A percentile compares a stretch with the other conserved stretches of the same genome.
Conservation (phyloP, 2,888 invertebrate genomes). For the Nebria salina region DNA sequence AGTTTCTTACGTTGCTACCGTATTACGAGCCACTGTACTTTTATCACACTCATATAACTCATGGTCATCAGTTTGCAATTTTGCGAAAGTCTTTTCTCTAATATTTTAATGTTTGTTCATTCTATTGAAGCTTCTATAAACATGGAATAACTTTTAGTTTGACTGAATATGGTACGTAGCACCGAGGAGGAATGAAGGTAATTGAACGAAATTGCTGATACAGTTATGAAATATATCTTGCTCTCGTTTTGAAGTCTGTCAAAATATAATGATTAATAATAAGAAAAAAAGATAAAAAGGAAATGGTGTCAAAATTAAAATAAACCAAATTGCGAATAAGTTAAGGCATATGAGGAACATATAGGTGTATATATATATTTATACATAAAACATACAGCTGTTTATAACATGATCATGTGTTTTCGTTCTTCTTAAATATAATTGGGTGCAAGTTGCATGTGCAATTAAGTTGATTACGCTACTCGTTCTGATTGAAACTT, state of each 20-base stretch:
- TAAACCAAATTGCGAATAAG: slow-evolving; percentile 36
- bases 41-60: neutral
- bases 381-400: neutral
- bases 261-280: neutral
- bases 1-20: slow-evolving; percentile 27
- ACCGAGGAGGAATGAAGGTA: neutral
- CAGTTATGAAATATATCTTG: neutral
- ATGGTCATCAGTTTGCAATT: neutral
- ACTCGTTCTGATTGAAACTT: slow-evolving; percentile 42
- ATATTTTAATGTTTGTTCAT: no score
- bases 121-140: no score
- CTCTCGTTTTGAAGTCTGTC: neutral
- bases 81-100: neutral
- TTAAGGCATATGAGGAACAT: slow-evolving; percentile 33
- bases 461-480: slow-evolving; percentile 44
- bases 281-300: neutral
- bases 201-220: neutral
- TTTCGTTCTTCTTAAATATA: slow-evolving; percentile 33
- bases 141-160: no score
- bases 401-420: neutral
- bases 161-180: no score
- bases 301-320: slow-evolving; percentile 17
- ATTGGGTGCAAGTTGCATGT: slow-evolving; percentile 45
- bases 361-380: neutral
- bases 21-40: slow-evolving; percentile 15